Conservation (phyloP, 2,113 vertebrate genomes). For the Planiliza haematocheilus region DNA sequence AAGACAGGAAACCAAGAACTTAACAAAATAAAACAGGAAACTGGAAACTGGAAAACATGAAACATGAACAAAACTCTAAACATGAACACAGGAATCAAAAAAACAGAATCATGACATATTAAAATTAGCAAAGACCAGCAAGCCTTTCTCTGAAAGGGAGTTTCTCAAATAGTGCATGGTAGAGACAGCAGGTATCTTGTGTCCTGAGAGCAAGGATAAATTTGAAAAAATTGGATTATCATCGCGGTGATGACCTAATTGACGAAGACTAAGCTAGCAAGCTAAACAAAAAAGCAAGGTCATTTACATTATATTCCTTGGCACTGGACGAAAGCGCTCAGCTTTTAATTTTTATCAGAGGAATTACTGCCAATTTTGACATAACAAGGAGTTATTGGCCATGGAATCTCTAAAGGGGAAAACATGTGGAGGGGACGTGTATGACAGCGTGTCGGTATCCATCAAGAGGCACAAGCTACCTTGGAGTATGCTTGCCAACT, state of each 20-base stretch:
- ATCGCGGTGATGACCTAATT: conserved; percentile 13
- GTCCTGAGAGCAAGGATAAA: no score
- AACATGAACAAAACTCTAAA: no score
- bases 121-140: no score
- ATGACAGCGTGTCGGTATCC: no score
- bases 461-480: no score
- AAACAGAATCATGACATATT: no score
- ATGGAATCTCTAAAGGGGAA: conserved; percentile 8
- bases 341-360: conserved; percentile 24
- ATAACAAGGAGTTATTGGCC: no score
- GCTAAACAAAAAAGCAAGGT: conserved; percentile 22
- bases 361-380: conserved; percentile 16
- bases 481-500: background rate
- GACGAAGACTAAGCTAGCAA: background rate
- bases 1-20: no score
- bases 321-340: conserved; percentile 24
- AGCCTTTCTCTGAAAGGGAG: background rate
- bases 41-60: no score
- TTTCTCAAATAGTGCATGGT: conserved; percentile 52
- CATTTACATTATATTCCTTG: background rate
- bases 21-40: no score
- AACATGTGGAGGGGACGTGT: background rate
- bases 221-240: conserved; percentile 49
- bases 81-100: no score
- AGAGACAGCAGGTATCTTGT: conserved; percentile 31